A percentile compares a stretch with the other conserved stretches of the same genome.
These are phyloP conservation scores for Stenodema calcarata DNA, from an alignment of 2,888 invertebrate genomes.

Conservation along the genomic window DNA sequence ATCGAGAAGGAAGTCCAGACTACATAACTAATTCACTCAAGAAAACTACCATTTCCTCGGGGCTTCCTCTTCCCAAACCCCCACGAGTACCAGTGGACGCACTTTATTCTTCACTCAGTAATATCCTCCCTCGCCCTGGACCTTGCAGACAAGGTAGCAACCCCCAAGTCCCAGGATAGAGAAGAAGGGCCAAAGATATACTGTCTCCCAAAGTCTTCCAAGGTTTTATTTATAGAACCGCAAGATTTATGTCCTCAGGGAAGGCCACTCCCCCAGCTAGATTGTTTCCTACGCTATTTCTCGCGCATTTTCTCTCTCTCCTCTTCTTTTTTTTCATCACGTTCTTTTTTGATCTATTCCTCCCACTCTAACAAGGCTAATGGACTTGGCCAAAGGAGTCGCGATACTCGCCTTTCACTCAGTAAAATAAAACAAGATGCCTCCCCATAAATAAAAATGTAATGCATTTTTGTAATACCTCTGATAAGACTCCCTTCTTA, in stretches of 20 bases:
- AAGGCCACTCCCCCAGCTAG: background rate
- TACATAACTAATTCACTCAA: background rate
- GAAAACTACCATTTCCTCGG: background rate
- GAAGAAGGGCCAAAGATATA: background rate
- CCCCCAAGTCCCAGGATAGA: background rate
- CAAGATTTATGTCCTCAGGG: slow-evolving; percentile 22
- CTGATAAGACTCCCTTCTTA: background rate
- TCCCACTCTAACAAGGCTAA: background rate
- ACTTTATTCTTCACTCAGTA: background rate
- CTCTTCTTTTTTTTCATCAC: background rate
- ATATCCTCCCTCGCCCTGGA: background rate
- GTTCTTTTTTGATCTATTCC: background rate
- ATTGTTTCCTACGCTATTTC: slow-evolving; percentile 16
- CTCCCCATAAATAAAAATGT: background rate
- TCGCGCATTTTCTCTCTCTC: background rate
- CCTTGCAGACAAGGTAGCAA: background rate
- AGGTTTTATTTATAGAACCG: slow-evolving; percentile 20
- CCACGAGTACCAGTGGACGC: background rate
- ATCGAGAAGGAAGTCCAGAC: background rate
- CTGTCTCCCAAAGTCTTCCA: background rate
- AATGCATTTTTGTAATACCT: background rate
- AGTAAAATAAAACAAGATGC: background rate
- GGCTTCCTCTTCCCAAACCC: background rate
- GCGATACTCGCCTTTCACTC: background rate
- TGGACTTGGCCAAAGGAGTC: background rate